Conservation (phyloP, 2,888 invertebrate genomes). For the Pterostichus madidus region DNA sequence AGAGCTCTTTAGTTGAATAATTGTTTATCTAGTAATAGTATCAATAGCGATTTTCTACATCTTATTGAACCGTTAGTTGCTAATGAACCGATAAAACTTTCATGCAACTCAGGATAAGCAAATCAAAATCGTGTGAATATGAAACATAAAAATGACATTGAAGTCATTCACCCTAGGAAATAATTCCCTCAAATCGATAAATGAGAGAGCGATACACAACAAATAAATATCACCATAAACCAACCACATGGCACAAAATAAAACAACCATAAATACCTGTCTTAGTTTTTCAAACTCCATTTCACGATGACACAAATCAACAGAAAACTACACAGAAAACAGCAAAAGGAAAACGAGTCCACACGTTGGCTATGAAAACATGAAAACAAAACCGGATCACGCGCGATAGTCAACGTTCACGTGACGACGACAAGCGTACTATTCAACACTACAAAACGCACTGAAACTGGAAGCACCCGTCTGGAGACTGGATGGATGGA, state of each 20-base stretch:
- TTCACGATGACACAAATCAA: background rate
- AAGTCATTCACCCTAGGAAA: conserved; percentile 13
- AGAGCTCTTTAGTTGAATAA: no score
- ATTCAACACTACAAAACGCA: background rate
- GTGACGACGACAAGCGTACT: background rate
- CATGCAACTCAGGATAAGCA: no score
- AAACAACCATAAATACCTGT: conserved; percentile 11
- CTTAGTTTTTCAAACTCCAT: background rate
- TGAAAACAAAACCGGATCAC: conserved; percentile 7
- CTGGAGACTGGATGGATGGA: background rate
- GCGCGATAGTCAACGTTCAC: background rate
- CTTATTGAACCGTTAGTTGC: no score
- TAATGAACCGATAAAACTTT: no score
- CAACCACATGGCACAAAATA: background rate
- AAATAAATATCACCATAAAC: conserved; percentile 1
- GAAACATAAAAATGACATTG: background rate
- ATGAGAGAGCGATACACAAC: conserved; percentile 11
- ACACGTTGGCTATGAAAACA: background rate
- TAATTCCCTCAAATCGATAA: conserved; percentile 10
- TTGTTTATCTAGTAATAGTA: no score
- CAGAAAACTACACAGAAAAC: background rate
- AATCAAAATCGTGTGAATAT: background rate
- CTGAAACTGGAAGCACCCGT: background rate
- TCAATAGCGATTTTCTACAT: no score
- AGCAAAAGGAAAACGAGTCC: no score